Percentiles rank a stretch among this genome's conserved stretches.
These are phyloP conservation scores for Psephotus haematonotus DNA, from an alignment of 2,113 vertebrate species.

Conservation along the genomic window DNA sequence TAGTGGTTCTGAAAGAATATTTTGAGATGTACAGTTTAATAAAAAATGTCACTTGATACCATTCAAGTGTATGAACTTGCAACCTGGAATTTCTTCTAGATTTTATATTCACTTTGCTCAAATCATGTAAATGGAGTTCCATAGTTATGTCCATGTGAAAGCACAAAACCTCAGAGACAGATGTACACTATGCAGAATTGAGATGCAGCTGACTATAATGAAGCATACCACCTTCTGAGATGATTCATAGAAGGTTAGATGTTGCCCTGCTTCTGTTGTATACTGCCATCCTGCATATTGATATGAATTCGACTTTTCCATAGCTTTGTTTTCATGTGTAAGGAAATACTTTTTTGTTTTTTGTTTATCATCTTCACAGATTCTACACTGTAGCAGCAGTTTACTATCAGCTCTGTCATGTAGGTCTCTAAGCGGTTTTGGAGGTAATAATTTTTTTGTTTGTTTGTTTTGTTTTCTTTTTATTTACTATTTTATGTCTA, in stretches of 20 bases:
- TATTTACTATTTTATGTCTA: neutral
- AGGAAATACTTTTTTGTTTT: neutral
- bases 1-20: neutral
- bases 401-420: neutral
- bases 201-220: neutral
- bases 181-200: neutral
- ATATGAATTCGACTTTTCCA: neutral
- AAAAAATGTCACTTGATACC: neutral
- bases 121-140: neutral
- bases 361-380: neutral
- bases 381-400: neutral
- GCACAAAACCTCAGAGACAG: constrained; percentile 1
- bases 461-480: neutral
- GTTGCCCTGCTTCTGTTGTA: neutral
- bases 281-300: neutral
- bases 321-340: neutral
- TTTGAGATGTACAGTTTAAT: neutral
- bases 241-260: neutral
- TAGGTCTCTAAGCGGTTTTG: neutral
- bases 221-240: neutral
- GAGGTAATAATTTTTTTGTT: neutral
- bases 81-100: neutral
- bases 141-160: neutral
- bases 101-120: neutral
- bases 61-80: neutral